phyloP scores from a whole-genome alignment of 2,888 invertebrate species.

The Eupithecia dodoneata region DNA sequence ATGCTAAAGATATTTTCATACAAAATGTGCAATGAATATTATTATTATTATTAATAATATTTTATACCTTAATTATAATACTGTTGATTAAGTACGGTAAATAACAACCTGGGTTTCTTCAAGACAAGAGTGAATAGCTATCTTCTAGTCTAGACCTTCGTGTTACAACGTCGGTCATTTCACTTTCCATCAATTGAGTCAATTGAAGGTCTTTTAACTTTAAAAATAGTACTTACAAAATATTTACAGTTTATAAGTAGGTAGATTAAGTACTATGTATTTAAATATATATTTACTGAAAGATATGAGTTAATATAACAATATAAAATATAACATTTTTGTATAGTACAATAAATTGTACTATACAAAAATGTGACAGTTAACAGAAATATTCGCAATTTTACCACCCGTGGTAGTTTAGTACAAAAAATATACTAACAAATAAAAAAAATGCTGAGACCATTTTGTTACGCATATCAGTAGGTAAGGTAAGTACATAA shows the following conservation, averaged over 20 bases:
- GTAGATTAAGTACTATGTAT: slow-evolving; percentile 5
- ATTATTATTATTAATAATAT: slow-evolving; percentile 6
- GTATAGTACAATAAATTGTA: not conserved
- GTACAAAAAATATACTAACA: not conserved
- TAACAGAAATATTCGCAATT: not conserved
- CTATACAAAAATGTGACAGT: not conserved
- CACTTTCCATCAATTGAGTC: too few relatives aligned
- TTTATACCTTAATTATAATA: slow-evolving; percentile 36
- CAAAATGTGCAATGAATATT: slow-evolving; percentile 1
- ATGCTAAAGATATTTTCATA: not conserved
- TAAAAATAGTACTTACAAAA: slow-evolving; percentile 5
- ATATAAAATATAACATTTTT: too few relatives aligned
- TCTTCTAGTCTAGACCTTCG: too few relatives aligned
- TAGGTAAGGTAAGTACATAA: too few relatives aligned
- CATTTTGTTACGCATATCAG: not conserved
- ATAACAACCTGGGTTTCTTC: not conserved
- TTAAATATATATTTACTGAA: not conserved
- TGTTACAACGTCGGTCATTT: too few relatives aligned
- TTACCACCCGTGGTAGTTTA: not conserved
- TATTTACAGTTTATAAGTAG: slow-evolving; percentile 25
- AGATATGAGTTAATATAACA: not conserved
- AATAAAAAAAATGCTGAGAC: not conserved
- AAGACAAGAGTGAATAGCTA: too few relatives aligned
- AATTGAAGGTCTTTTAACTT: too few relatives aligned
- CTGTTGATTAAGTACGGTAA: slow-evolving; percentile 31